Evolutionary conservation across 1,140 invertebrate genomes (phyloP).

Genomic region (Caligus rogercresseyi): DNA sequence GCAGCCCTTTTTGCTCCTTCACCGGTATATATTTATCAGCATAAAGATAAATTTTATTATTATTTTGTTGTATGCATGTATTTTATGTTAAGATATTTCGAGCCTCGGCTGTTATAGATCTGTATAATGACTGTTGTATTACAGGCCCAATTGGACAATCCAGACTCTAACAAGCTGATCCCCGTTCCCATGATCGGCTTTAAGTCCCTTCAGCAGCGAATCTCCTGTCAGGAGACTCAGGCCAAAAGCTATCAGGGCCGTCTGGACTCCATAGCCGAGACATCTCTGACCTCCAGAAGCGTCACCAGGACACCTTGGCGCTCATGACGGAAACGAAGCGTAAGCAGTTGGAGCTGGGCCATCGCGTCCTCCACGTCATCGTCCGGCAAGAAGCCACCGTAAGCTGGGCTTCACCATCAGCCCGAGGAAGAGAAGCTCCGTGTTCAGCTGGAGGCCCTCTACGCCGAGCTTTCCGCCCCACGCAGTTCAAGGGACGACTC

Average conservation of each 20-base stretch:
- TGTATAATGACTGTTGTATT: neutral
- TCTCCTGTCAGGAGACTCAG: slow-evolving; percentile 42
- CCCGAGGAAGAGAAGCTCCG: slow-evolving; percentile 72
- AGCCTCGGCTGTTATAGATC: too few species aligned
- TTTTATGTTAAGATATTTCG: too few species aligned
- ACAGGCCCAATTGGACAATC: slow-evolving; percentile 81
- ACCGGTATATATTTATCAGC: too few species aligned
- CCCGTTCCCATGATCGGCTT: slow-evolving; percentile 86
- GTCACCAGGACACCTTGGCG: slow-evolving; percentile 43
- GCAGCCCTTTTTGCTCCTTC: too few species aligned
- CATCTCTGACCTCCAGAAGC: slow-evolving; percentile 49
- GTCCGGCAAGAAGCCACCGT: slow-evolving; percentile 66
- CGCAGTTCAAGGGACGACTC: slow-evolving; percentile 74
- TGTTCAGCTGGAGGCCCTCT: slow-evolving; percentile 62
- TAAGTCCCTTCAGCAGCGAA: slow-evolving; percentile 55
- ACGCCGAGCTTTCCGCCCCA: slow-evolving; percentile 65
- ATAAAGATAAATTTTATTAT: too few species aligned
- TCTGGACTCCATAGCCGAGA: slow-evolving; percentile 51
- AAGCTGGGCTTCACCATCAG: slow-evolving; percentile 66
- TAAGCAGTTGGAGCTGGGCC: slow-evolving; percentile 51
- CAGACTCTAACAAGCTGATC: slow-evolving; percentile 56
- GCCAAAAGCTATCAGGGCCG: slow-evolving; percentile 35
- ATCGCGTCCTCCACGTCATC: slow-evolving; percentile 54
- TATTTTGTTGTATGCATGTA: too few species aligned
- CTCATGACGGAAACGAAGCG: slow-evolving; percentile 53